Evolutionary conservation across 1,140 invertebrate species (phyloP), one percentile per base, ranked within the genome.

Genomic region (Polypedilum vanderplanki): DNA sequence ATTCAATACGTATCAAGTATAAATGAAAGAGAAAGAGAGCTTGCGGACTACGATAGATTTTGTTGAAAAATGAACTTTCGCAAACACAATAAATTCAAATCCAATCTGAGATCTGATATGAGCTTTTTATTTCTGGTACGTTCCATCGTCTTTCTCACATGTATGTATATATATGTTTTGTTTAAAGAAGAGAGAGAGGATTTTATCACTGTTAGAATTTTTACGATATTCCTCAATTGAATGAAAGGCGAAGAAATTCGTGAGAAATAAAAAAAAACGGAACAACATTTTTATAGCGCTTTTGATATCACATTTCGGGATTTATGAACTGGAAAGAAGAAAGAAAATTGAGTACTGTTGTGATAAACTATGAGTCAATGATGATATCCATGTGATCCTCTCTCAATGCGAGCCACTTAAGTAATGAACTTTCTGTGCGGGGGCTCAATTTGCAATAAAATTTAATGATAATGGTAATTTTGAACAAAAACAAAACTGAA

Each of bases 41-140:
- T n/a, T 57, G 46, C 46, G n/a, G 12, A 57, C n/a, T 57, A 33
- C 24, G 46, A 12, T 57, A 57, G 46, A 57, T 57, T n/a, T 12
- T 57, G 46, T 57, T 57, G 46, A 57, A 57, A 57, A 57, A 57
- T 57, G 46, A 57, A 57, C 46, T 57, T 57, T 57, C 46, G 46
- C 46, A 57, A 57, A 57, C n/a, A 57, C 46, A 57, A 57, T 57
- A 57, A 57, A 57, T 57, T 57, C 46, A 57, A 57, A 57, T 57
- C 46, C 46, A 57, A 57, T 57, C 46, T 57, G 46, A 57, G 12
- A 57, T 57, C 46, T 57, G 46, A 57, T 57, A 57, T 57, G 46
- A 57, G 46, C 46, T 57, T 57, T 57, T 57, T 57, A 57, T 57
- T 57, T 57, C 46, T 57, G 12, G 9, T 57, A 57, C 46, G 46